Base-by-base conservation (phyloP, 2,113 vertebrate species). In the Ophthalmolycus amberensis region DNA sequence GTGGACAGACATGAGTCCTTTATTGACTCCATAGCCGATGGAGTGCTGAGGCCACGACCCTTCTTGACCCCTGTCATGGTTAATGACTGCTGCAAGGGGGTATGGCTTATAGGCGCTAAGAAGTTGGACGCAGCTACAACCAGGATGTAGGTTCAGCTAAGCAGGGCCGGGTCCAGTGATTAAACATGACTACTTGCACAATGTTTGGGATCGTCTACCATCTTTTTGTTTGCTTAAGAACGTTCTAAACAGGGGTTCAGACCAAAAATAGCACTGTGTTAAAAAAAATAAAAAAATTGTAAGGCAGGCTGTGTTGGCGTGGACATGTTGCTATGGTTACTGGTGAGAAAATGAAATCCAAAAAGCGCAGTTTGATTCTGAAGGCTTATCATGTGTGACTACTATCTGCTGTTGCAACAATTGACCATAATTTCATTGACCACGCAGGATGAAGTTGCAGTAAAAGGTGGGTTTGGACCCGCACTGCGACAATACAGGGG, bases 41-140 rank as follows among this genome's bases (percentile, higher is more conserved):
- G 80, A 89, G 91, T 79, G 84, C 91, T 92, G 74, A 88, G 89
- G 85, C 80, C 66, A 67, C 82, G 86, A 92, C 93, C 91, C 71
- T 62, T 85, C 77, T 86, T 93, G 93, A 94, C 93, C 95, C 78
- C 89, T 94, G 90, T 90, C 91, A 90, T 42, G 63, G 84, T 75
- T 92, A 91, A 88, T 89, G 89, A 90, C 87, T 82, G 87, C 84
- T 86, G 88, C 89, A 84, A 89, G 84, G 86, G 85, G 62, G 63
- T 85, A 79, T 84, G 84, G 88, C 85, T 90, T 89, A 88, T 79
- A 80, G 78, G 71, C 83, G 32, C 72, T 76, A 71, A 74, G 66
- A 67, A 79, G 67, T 63, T 59, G 73, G 54, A 84, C 71, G 71
- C 44, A 76, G 54, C 40, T 37, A 7, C 56, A 15, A 59, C 48